Percentiles rank a stretch among this genome's conserved stretches.
phyloP scores from a whole-genome alignment of 2,888 invertebrate genomes.

The Scaptomyza tumidula region DNA sequence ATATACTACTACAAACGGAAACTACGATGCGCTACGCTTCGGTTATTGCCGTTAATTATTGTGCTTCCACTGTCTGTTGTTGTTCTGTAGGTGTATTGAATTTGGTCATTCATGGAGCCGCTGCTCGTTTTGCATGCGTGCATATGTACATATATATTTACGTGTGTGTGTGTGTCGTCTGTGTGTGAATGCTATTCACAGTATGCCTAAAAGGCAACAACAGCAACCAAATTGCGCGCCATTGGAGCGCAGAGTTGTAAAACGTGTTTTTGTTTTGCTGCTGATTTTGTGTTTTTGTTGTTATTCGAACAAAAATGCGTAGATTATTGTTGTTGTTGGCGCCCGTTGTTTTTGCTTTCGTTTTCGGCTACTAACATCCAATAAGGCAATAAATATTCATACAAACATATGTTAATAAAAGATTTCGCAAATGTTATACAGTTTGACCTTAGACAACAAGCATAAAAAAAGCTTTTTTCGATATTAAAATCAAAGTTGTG shows the following conservation, averaged over 20 bases:
- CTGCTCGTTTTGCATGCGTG: slow-evolving; percentile 45
- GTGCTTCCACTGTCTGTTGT: slow-evolving; percentile 41
- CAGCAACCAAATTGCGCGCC: slow-evolving; percentile 70
- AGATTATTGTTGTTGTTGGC: slow-evolving; percentile 46
- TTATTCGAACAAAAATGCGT: slow-evolving; percentile 63
- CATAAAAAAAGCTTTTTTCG: slow-evolving; percentile 44
- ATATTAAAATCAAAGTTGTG: slow-evolving; percentile 34
- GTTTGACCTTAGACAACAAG: slow-evolving; percentile 72
- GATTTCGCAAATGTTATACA: slow-evolving; percentile 36
- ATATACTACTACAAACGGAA: slow-evolving; percentile 61
- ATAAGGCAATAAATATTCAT: slow-evolving; percentile 22
- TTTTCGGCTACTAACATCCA: slow-evolving; percentile 34
- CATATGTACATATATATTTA: slow-evolving; percentile 17
- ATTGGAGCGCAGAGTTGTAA: slow-evolving; percentile 70
- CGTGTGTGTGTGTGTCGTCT: slow-evolving; percentile 28
- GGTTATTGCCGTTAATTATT: slow-evolving; percentile 78
- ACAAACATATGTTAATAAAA: slow-evolving; percentile 2
- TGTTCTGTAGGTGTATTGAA: slow-evolving; percentile 61
- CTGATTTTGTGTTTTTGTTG: slow-evolving; percentile 28
- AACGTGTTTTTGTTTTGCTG: slow-evolving; percentile 71
- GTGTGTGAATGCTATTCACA: slow-evolving; percentile 58
- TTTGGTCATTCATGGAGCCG: slow-evolving; percentile 73
- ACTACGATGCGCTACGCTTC: slow-evolving; percentile 78
- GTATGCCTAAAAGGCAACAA: slow-evolving; percentile 55
- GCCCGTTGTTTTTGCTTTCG: slow-evolving; percentile 57